Conservation (phyloP, 1,140 invertebrate species). For the Hormaphis cornu region DNA sequence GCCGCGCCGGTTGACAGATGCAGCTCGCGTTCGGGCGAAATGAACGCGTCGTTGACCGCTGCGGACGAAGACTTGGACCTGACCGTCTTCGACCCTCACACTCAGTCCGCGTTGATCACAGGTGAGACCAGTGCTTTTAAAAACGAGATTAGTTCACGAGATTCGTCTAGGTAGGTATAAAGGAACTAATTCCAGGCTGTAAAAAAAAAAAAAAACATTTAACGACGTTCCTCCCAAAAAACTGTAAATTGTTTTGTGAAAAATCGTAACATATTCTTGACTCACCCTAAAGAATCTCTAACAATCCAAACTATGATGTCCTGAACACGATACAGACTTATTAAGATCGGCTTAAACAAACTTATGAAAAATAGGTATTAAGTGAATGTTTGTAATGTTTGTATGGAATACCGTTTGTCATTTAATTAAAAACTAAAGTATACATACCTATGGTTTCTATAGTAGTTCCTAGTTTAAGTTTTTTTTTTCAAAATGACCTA, state of each 20-base stretch:
- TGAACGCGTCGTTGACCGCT: background rate
- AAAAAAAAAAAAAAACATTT: background rate
- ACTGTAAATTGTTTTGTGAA: background rate
- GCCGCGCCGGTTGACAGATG: no score
- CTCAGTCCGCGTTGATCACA: conserved; percentile 1
- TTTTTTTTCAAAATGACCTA: no score
- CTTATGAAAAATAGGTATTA: no score
- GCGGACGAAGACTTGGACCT: background rate
- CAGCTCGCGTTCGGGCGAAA: no score
- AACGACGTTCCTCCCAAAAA: background rate
- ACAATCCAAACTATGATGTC: background rate
- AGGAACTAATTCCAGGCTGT: background rate
- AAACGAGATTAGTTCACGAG: background rate
- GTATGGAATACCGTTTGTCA: no score
- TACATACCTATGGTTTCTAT: no score
- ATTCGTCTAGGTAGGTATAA: background rate
- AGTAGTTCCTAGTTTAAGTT: no score
- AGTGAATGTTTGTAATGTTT: no score
- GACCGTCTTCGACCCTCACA: background rate
- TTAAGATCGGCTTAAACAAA: no score
- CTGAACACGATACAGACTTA: no score
- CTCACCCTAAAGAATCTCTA: background rate
- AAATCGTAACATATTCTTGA: background rate
- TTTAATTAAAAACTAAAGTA: no score
- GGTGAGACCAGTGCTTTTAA: background rate